phyloP scores from a whole-genome alignment of 2,888 invertebrate genomes.

The Nomada lathburiana region DNA sequence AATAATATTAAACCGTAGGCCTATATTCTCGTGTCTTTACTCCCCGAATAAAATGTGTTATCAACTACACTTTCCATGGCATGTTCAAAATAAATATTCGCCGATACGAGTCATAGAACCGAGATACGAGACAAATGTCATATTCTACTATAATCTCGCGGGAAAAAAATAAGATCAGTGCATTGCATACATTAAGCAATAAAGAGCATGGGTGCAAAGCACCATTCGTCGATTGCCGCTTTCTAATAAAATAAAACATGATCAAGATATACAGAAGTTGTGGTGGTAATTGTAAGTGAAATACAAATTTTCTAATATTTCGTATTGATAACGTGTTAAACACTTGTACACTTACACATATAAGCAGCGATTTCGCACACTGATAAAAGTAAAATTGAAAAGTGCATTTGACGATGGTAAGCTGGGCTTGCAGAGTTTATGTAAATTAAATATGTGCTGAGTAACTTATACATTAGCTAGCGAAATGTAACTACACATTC shows the following conservation, averaged over 20 bases:
- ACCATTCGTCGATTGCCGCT: constrained; percentile 60
- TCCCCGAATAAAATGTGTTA: constrained; percentile 66
- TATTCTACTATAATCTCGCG: constrained; percentile 26
- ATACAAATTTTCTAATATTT: constrained; percentile 71
- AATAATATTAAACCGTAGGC: constrained; percentile 63
- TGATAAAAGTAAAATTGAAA: constrained; percentile 56
- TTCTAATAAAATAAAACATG: constrained; percentile 50
- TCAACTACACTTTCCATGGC: constrained; percentile 10
- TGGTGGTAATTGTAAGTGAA: constrained; percentile 59
- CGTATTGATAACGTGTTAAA: constrained; percentile 69
- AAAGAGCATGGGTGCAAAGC: constrained; percentile 60
- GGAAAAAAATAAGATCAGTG: constrained; percentile 44
- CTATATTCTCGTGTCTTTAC: constrained; percentile 73
- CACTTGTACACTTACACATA: constrained; percentile 68
- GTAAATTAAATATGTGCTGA: constrained; percentile 68
- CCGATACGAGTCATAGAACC: constrained; percentile 67
- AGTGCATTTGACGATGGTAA: constrained; percentile 74
- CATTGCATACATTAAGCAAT: constrained; percentile 60
- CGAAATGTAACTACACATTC: constrained; percentile 62
- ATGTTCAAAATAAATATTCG: constrained; percentile 50
- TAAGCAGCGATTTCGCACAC: constrained; percentile 71
- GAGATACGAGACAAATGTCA: constrained; percentile 43
- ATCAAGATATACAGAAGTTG: constrained; percentile 51
- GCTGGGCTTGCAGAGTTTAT: constrained; percentile 75
- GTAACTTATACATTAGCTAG: constrained; percentile 63